Evolutionary conservation across 2,888 invertebrate genomes (phyloP).

Genomic region (Dryomyza anilis): DNA sequence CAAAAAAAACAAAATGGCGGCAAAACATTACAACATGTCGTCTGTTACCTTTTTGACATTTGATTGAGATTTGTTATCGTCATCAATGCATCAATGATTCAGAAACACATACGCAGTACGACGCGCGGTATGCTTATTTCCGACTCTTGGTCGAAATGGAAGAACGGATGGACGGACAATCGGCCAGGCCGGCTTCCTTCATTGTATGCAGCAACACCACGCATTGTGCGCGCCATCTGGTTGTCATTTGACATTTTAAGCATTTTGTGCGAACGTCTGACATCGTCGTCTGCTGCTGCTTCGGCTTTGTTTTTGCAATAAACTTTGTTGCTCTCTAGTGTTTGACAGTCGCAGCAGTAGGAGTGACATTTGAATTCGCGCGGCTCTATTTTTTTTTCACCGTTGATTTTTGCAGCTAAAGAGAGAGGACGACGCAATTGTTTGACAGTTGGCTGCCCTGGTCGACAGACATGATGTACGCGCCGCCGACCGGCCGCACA

Average conservation of each 20-base stretch:
- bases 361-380: constrained; percentile 51
- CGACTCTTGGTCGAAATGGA: too few species aligned
- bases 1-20: too few species aligned
- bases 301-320: too few species aligned
- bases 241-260: too few species aligned
- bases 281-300: too few species aligned
- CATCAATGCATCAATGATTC: constrained; percentile 57
- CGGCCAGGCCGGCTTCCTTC: neutral
- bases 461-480: neutral
- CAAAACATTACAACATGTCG: constrained; percentile 58
- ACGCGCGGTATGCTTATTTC: too few species aligned
- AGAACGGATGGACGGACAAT: too few species aligned
- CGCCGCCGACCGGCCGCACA: neutral
- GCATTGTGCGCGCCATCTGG: too few species aligned
- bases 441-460: constrained; percentile 16
- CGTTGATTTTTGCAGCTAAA: constrained; percentile 3
- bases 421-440: constrained; percentile 12
- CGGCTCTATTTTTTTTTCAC: constrained; percentile 22
- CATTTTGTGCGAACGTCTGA: too few species aligned
- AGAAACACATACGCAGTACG: constrained; percentile 42
- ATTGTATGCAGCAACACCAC: neutral
- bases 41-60: constrained; percentile 61
- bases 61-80: constrained; percentile 61
- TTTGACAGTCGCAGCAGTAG: constrained; percentile 1
- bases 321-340: too few species aligned